A percentile compares a stretch with the other conserved stretches of the same genome.
These are phyloP conservation scores for Typhlichthys eigenmanni DNA, from an alignment of 2,797 vertebrate genomes.

Conservation along the genomic window DNA sequence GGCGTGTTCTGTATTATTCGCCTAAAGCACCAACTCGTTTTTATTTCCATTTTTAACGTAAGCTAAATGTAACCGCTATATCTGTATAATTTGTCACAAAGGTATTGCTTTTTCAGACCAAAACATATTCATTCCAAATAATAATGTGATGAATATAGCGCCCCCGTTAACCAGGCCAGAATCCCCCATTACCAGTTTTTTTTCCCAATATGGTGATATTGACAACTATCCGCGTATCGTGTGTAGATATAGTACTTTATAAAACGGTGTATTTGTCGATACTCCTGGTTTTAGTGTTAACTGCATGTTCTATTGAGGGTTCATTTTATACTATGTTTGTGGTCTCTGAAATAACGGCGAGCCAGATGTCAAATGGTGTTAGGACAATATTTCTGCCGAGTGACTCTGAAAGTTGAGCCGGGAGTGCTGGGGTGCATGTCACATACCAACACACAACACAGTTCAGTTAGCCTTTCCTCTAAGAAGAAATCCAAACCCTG, in stretches of 20 bases:
- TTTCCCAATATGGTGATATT: not conserved
- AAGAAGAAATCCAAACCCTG: constrained; percentile 40
- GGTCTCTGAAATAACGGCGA: not conserved
- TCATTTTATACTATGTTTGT: not conserved
- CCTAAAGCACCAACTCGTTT: too few relatives aligned
- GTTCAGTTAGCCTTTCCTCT: constrained; percentile 14
- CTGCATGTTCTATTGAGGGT: too few relatives aligned
- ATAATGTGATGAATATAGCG: constrained; percentile 9
- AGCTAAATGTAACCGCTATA: too few relatives aligned
- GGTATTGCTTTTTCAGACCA: not conserved
- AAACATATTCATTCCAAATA: constrained; percentile 4
- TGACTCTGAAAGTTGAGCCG: constrained; percentile 46
- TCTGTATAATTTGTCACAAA: not conserved
- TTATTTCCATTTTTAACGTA: too few relatives aligned
- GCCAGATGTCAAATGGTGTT: not conserved
- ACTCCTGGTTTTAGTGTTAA: too few relatives aligned
- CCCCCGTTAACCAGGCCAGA: constrained; percentile 2
- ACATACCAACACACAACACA: constrained; percentile 35
- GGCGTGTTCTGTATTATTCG: not conserved
- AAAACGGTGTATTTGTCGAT: too few relatives aligned
- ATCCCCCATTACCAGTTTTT: not conserved
- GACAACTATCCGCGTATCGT: too few relatives aligned
- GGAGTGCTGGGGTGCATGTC: constrained; percentile 22
- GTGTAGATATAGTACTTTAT: too few relatives aligned
- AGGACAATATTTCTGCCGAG: constrained; percentile 3